Evolutionary conservation across 2,888 invertebrate species (phyloP).

Genomic region (Mimumesa dahlbomi): DNA sequence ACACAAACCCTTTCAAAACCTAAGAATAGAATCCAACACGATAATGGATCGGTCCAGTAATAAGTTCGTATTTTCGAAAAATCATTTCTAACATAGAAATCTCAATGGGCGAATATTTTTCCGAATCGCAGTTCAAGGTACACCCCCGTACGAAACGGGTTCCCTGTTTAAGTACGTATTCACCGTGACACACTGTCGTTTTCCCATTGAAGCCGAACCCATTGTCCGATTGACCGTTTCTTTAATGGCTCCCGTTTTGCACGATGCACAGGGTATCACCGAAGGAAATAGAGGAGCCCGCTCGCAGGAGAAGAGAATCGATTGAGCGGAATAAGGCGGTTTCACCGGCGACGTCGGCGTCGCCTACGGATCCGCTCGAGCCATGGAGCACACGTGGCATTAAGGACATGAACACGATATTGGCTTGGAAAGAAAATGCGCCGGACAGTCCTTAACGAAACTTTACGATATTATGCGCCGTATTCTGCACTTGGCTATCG

Average conservation of each 20-base stretch:
- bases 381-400: constrained; percentile 88
- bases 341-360: constrained; percentile 59
- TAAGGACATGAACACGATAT: constrained; percentile 86
- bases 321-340: constrained; percentile 63
- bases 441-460: constrained; percentile 81
- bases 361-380: constrained; percentile 84
- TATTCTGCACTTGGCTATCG: neutral
- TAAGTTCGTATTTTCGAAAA: too few species aligned
- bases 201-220: neutral
- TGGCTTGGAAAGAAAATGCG: constrained; percentile 84
- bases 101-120: too few species aligned
- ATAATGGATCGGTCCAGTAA: too few species aligned
- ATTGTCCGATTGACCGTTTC: constrained; percentile 23
- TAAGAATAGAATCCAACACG: too few species aligned
- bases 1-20: too few species aligned
- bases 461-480: constrained; percentile 47
- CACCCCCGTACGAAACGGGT: too few species aligned
- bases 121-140: too few species aligned
- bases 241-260: constrained; percentile 41
- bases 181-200: neutral
- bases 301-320: constrained; percentile 74
- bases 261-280: constrained; percentile 81
- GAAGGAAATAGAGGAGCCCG: constrained; percentile 68
- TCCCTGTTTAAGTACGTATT: neutral
- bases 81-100: too few species aligned